Evolutionary conservation across 2,113 vertebrate genomes (phyloP).

Genomic region (Cyanoliseus patagonus): DNA sequence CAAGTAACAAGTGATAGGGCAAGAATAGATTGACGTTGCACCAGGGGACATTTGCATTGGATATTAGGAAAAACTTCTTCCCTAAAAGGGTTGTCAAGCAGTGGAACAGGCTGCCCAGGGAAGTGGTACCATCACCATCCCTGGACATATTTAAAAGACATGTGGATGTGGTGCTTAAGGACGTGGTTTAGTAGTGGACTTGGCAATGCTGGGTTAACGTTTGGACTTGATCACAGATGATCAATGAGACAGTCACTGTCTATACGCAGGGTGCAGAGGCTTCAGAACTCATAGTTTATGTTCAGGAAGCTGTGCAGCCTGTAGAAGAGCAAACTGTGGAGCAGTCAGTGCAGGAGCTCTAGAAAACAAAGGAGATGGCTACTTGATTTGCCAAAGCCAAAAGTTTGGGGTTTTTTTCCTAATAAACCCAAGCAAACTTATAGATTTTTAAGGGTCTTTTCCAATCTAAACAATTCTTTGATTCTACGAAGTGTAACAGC

Average conservation of each 20-base stretch:
- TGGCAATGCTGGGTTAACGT: not conserved
- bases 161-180: not conserved
- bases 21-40: not conserved
- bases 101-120: not conserved
- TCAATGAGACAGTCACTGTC: conserved; percentile 86
- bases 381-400: not conserved
- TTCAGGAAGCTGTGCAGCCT: conserved; percentile 84
- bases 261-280: conserved; percentile 92
- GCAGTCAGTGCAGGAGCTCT: conserved; percentile 71
- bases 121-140: not conserved
- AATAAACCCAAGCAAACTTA: not conserved
- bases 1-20: not conserved
- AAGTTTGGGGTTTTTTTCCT: not conserved
- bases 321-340: conserved; percentile 80
- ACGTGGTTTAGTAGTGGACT: not conserved
- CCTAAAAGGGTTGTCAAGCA: not conserved
- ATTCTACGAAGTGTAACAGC: not conserved
- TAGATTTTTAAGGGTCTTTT: not conserved
- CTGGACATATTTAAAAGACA: not conserved
- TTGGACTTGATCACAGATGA: not conserved
- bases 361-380: not conserved
- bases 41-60: not conserved
- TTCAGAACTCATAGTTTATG: conserved; percentile 93
- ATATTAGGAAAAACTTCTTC: not conserved
- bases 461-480: not conserved